Percentiles rank a stretch among this genome's conserved stretches.
phyloP scores from a whole-genome alignment of 2,888 invertebrate species.

The Trachelus tabidus region DNA sequence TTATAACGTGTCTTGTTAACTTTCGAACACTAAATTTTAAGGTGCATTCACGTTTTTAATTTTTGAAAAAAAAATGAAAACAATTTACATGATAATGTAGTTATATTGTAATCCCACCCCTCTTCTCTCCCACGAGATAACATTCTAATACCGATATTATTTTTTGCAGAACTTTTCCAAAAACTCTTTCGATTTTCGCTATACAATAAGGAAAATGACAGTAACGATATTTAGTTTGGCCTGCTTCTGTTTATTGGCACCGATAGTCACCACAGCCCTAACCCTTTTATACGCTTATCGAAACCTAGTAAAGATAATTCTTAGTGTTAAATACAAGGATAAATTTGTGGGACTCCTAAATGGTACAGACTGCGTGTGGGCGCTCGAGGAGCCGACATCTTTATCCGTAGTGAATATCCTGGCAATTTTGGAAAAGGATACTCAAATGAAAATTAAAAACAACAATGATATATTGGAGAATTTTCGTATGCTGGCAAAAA shows the following conservation, averaged over 20 bases:
- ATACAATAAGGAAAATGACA: constrained; percentile 24
- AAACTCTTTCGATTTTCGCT: not conserved
- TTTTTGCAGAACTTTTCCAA: not conserved
- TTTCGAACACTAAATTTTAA: constrained; percentile 26
- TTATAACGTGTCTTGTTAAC: constrained; percentile 39
- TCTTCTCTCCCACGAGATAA: not conserved
- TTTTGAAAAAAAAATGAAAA: not conserved
- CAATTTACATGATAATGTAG: not conserved
- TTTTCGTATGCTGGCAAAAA: constrained; percentile 34
- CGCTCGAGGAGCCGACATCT: constrained; percentile 66
- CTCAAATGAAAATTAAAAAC: constrained; percentile 14
- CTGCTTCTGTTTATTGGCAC: constrained; percentile 32
- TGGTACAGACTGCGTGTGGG: constrained; percentile 70
- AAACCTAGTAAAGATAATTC: constrained; percentile 27
- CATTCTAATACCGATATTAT: not conserved
- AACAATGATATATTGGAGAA: constrained; percentile 31
- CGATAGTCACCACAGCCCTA: constrained; percentile 28
- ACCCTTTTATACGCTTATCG: constrained; percentile 37
- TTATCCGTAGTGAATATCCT: constrained; percentile 68
- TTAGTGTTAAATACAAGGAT: constrained; percentile 49
- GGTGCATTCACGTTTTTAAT: constrained; percentile 16
- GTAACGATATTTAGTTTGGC: constrained; percentile 27
- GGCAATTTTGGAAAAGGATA: constrained; percentile 64
- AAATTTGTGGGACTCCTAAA: constrained; percentile 67
- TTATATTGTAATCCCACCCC: not conserved